Evolutionary conservation across 2,113 vertebrate species (phyloP), one percentile per base, ranked within the genome.

Genomic region (Charina bottae): DNA sequence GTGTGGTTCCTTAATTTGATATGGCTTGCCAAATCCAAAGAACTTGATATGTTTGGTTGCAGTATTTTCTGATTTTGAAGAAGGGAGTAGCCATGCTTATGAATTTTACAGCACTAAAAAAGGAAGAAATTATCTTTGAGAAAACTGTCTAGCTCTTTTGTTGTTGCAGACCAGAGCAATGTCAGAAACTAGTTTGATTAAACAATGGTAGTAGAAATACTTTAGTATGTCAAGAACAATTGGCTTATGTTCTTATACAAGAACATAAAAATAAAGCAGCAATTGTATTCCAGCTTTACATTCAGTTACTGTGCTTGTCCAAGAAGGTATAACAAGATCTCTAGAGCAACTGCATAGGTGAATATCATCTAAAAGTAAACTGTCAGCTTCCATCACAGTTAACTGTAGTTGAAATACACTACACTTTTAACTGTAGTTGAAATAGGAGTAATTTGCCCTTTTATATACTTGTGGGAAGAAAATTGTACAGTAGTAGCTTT

Each of bases 391-490:
- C 4, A 54, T 54, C 59, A 15, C 46, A 11, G 19, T 86, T 84
- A 26, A 64, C n/a, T 64, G 64, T 55, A 78, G 54, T 62, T 90
- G 42, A 49, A 85, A n/a, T 24, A 90, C 42, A 42, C 42, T 42
- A 42, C 42, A 42, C 42, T 42, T 42, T 86, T 84, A 26, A 64
- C 46, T 64, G 64, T 55, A 78, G 54, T 62, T 90, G 42, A 49
- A 85, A n/a, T 24, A 90, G 49, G 58, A 90, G 56, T 60, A 28
- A 59, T 60, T 26, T 91, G 90, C 58, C 59, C n/a, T 90, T 59
- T 12, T 28, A 56, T 83, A 37, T n/a, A 49, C 37, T 60, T 86
- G 83, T 64, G 49, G 90, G 58, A 91, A 91, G 90, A 91, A 91
- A 91, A 91, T 37, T 85, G 53, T 24, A 91, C 56, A 10, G 83